phyloP scores from a whole-genome alignment of 2,888 invertebrate genomes.

The Ormyrus pomaceus region DNA sequence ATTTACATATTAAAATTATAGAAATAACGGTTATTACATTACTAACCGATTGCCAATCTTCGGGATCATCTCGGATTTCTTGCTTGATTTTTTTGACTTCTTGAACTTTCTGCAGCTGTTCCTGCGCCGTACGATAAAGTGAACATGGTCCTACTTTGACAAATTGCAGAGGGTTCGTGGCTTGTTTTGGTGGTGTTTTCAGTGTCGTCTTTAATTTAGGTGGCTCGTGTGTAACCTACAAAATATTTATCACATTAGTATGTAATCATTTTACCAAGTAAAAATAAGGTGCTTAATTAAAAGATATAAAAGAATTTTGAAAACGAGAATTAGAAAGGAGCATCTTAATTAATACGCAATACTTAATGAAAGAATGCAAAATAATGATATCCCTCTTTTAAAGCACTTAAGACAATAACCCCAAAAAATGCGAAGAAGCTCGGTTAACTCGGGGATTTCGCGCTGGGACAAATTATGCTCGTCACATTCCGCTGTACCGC shows the following conservation, averaged over 20 bases:
- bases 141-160: conserved; percentile 92
- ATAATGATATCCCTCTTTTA: too few species aligned
- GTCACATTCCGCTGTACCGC: too few species aligned
- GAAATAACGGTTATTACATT: conserved; percentile 7
- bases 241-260: neutral
- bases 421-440: too few species aligned
- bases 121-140: conserved; percentile 89
- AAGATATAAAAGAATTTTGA: too few species aligned
- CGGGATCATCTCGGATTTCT: conserved; percentile 88
- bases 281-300: too few species aligned
- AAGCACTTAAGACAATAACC: too few species aligned
- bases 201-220: conserved; percentile 73
- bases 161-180: conserved; percentile 92
- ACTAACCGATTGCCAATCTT: conserved; percentile 94
- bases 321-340: too few species aligned
- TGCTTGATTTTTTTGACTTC: conserved; percentile 90
- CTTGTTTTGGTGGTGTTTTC: conserved; percentile 87
- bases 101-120: conserved; percentile 90
- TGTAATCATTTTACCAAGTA: neutral
- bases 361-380: too few species aligned
- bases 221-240: conserved; percentile 71
- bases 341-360: too few species aligned
- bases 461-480: too few species aligned
- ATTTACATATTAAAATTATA: neutral
- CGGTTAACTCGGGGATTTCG: too few species aligned